Base-by-base conservation (phyloP, 2,888 invertebrate genomes). In the Drosophila cognata region DNA sequence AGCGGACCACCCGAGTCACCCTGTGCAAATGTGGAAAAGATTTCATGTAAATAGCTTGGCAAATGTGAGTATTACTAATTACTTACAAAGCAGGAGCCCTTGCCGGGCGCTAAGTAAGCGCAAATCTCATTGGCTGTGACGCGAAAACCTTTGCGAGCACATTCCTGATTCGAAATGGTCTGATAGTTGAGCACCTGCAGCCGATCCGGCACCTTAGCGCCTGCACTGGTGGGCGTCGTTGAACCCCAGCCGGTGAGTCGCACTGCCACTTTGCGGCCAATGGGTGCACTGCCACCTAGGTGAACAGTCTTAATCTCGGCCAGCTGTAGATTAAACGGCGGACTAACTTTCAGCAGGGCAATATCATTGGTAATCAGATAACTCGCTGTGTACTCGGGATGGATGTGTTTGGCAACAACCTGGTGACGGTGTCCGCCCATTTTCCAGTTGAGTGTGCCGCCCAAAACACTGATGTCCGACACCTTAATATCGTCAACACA, bases 1-100 rank as follows among this genome's bases (percentile, higher is more conserved):
- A 93, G 76, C 21, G 93, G 93, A 50, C 93, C 93, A 64, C 93
- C 93, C 46, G 93, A 93, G 77, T 93, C 93, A 72, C 93, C 93
- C 93, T 93, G 70, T 59, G 65, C 50, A 69, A 60, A 46, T 36
- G 18, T 21, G 21, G n/a, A 56, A 33, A n/a, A 43, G 36, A n/a
- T 10, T 13, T 38, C n/a, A 4, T n/a, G 28, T 16, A 7, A 36
- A 48, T 41, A 62, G 61, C 46, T 13, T 33, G 8, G 29, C 31
- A 31, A 38, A 38, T 33, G n/a, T 16, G 8, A 10, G n/a, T 21
- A 25, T 29, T 46, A 18, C 16, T 2, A 38, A 16, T 4, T 7
- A 81, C 88, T 91, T 71, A 92, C 93, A 85, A 92, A 90, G 83
- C 93, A 93, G 36, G 93, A 92, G 35, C 93, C 93, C 51, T 86